Base-by-base conservation (phyloP, 2,888 invertebrate species). In the Gnatocerus cornutus region DNA sequence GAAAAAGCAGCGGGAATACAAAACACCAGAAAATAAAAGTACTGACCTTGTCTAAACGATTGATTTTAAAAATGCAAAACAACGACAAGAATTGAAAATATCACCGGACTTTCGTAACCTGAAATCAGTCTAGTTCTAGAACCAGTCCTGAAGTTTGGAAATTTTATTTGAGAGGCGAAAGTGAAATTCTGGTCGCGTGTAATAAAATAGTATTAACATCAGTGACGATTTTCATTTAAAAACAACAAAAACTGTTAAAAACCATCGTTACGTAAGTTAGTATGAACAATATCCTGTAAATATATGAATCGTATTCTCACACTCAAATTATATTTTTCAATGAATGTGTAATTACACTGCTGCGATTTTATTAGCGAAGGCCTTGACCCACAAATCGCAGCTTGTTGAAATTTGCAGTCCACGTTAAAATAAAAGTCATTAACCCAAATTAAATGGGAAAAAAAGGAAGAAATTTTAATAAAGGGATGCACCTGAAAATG, bases 211-310 rank as follows among this genome's bases (percentile, higher is more conserved):
- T 37, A 37, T 13, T 16, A 9, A 4, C 37, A 53, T 53, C 37
- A 53, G 37, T 33, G 37, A 29, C 10, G 16, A 27, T n/a, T 10
- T 16, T 33, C 9, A 50, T 53, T 39, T 10, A 58, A 58, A 41
- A 61, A 52, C 16, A 33, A 50, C 61, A 55, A 67, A 61, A 61
- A 43, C 29, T 53, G 46, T 61, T 63, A 56, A 65, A 69, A 66
- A 59, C 10, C 21, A 45, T 53, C 61, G 70, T 77, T 76, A 77
- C 72, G 70, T 73, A 75, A 76, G 37, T 43, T 62, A 56, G 64
- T 61, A 58, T 71, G 72, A 77, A 76, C 59, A 76, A 77, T 77
- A 76, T 78, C 78, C 78, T 76, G 76, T 72, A 70, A 75, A 73
- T 73, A 37, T 45, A 48, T 68, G 70, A 71, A 75, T 74, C 69